These are phyloP conservation scores for Nomada ferruginata DNA, from an alignment of 2,888 invertebrate genomes.

Conservation along the genomic window DNA sequence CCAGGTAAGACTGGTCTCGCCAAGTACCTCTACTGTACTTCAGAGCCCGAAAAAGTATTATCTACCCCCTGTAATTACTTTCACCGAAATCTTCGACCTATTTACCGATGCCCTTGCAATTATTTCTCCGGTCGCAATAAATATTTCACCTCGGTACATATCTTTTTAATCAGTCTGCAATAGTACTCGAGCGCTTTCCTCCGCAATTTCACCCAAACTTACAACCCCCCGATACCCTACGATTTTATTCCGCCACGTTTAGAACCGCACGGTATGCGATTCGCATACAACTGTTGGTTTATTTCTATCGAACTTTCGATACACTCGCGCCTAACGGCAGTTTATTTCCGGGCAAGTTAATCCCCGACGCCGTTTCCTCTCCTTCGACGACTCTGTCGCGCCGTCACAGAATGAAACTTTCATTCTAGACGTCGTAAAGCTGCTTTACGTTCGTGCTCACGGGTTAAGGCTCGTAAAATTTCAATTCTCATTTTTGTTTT, in stretches of 20 bases:
- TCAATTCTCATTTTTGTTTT: constrained; percentile 49
- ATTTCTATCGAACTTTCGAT: constrained; percentile 38
- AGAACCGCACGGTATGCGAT: background rate
- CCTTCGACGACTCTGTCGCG: constrained; percentile 32
- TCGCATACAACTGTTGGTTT: constrained; percentile 12
- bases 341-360: constrained; percentile 56
- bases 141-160: background rate
- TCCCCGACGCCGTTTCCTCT: constrained; percentile 37
- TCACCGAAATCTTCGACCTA: too few species aligned
- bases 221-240: background rate
- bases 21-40: background rate
- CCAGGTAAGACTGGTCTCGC: constrained; percentile 42
- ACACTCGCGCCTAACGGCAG: constrained; percentile 26
- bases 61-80: too few species aligned
- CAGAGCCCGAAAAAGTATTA: too few species aligned
- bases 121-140: background rate
- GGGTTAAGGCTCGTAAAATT: constrained; percentile 65
- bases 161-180: background rate
- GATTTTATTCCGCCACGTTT: background rate
- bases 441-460: constrained; percentile 64
- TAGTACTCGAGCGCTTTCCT: too few species aligned
- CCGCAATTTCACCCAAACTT: background rate
- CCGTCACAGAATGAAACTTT: constrained; percentile 70
- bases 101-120: too few species aligned
- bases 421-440: constrained; percentile 75